Evolutionary conservation across 2,888 invertebrate species (phyloP), one percentile per base, ranked within the genome.

Genomic region (Maniola hyperantus): DNA sequence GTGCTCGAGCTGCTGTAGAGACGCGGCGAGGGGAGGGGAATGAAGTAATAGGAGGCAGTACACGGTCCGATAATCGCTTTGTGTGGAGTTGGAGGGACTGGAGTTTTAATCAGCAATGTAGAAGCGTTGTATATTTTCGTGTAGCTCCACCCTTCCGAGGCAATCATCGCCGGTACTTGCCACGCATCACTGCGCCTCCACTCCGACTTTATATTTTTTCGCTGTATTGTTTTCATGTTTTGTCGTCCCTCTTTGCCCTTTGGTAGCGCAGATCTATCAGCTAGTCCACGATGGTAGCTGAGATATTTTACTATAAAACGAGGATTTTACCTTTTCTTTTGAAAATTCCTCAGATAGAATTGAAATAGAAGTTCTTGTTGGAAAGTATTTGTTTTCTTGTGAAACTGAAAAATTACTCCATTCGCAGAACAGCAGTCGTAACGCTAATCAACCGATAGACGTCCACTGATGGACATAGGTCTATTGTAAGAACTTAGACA

Each of bases 21-120:
- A 39, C 6, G 11, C 6, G 50, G 26, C 0, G 50, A 10, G 73
- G 73, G 57, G 69, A 77, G 74, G 73, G 73, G 55, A 70, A 77
- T 74, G 11, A 79, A 81, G 83, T 81, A 82, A 82, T 82, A 84
- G 85, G 80, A 77, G 82, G 72, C 76, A 73, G 73, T 74, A 81
- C 78, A 83, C 71, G 67, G 69, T 69, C 69, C 69, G 69, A 63
- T 67, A 87, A 88, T 88, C 88, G 87, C 90, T 89, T 89, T 89
- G 90, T 88, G 78, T 77, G 77, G 78, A 78, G 90, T 39, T 8
- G 39, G 6, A 39, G 39, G 39, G 88, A 78, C 78, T 77, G 78
- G 80, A 77, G 82, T 87, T 89, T 87, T 88, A 90, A 90, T 89
- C 90, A 89, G 85, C 83, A 82, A 78, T 80, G 81, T 81, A 78